Evolutionary conservation across 92 coral and sea anemone genomes (phyloP).

Genomic region (Palythoa grandis): DNA sequence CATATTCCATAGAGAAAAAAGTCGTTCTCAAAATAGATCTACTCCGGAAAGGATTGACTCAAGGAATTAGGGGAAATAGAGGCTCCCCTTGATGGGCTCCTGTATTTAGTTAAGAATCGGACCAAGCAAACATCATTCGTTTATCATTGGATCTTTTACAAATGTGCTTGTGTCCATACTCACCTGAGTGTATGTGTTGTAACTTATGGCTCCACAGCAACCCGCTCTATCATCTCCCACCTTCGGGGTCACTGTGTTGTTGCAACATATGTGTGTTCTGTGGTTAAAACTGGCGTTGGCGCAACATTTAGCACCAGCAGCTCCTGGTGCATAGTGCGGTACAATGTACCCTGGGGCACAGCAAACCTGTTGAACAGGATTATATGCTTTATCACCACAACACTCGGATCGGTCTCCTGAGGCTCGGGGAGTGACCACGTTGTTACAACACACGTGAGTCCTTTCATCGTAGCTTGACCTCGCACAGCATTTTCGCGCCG

Average conservation of each 20-base stretch:
- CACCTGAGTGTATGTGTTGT: constrained; percentile 46
- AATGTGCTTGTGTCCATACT: background rate
- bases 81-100: no score
- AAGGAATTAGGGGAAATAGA: no score
- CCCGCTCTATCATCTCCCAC: constrained; percentile 41
- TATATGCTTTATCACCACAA: constrained; percentile 40
- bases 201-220: constrained; percentile 46
- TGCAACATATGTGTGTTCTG: constrained; percentile 47
- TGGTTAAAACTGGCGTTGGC: constrained; percentile 45
- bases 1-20: no score
- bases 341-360: constrained; percentile 51
- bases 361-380: constrained; percentile 33
- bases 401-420: constrained; percentile 38
- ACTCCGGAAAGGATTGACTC: no score
- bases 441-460: constrained; percentile 51
- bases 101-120: no score
- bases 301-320: constrained; percentile 47
- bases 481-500: constrained; percentile 39
- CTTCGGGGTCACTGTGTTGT: constrained; percentile 22
- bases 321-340: constrained; percentile 45
- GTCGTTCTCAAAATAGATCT: no score
- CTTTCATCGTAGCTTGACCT: constrained; percentile 39
- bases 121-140: no score
- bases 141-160: no score
- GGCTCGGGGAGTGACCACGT: constrained; percentile 27